Percentiles rank a stretch among this genome's conserved stretches.
These are phyloP conservation scores for Chrysodeixis includens DNA, from an alignment of 2,888 invertebrate species.

Conservation along the genomic window DNA sequence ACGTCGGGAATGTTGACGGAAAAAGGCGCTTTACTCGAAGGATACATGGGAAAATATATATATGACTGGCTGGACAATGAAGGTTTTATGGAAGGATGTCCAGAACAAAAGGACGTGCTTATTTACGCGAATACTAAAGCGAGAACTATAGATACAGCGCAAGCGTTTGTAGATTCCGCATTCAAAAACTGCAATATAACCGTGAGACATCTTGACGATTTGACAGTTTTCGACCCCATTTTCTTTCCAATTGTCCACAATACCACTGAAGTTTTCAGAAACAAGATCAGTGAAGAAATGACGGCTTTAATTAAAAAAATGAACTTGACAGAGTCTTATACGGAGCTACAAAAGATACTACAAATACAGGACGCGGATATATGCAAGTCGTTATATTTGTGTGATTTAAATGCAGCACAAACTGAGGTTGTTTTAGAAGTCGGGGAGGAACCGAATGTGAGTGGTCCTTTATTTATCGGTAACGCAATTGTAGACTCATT, in stretches of 20 bases:
- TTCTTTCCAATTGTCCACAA: slow-evolving; percentile 73
- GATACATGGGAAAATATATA: slow-evolving; percentile 75
- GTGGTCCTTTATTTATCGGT: slow-evolving; percentile 70
- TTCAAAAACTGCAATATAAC: slow-evolving; percentile 72
- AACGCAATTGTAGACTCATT: slow-evolving; percentile 74
- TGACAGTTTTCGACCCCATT: slow-evolving; percentile 68
- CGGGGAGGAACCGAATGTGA: slow-evolving; percentile 70
- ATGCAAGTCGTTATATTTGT: slow-evolving; percentile 67
- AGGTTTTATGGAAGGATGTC: slow-evolving; percentile 69
- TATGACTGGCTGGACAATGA: slow-evolving; percentile 69
- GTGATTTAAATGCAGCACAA: slow-evolving; percentile 66
- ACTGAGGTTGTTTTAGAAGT: slow-evolving; percentile 62
- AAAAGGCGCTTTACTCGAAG: slow-evolving; percentile 77
- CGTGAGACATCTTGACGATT: slow-evolving; percentile 63
- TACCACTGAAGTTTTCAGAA: slow-evolving; percentile 58
- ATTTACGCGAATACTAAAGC: slow-evolving; percentile 76
- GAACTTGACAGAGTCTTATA: slow-evolving; percentile 64
- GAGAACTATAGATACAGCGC: slow-evolving; percentile 74
- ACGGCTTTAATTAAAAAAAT: slow-evolving; percentile 62
- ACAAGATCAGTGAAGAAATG: slow-evolving; percentile 66
- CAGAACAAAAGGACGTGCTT: slow-evolving; percentile 61
- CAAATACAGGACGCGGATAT: slow-evolving; percentile 69
- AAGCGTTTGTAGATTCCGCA: slow-evolving; percentile 71
- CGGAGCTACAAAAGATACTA: slow-evolving; percentile 69
- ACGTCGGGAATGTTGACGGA: slow-evolving; percentile 70